Evolutionary conservation across 1,140 invertebrate genomes (phyloP), one percentile per base, ranked within the genome.

Genomic region (Anastrepha ludens): DNA sequence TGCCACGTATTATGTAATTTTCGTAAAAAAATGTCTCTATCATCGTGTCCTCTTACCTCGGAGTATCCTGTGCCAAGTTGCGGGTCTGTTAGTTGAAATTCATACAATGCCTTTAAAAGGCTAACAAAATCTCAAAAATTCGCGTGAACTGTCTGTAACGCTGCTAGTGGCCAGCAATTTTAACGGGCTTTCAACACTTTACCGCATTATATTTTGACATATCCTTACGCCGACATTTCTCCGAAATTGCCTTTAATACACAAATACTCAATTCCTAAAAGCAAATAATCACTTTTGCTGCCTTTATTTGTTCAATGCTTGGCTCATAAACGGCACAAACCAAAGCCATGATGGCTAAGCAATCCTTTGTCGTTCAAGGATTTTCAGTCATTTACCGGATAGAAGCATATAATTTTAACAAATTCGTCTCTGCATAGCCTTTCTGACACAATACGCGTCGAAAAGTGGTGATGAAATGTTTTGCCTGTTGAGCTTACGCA

Each of bases 311-410:
- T 3, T 55, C 74, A 81, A 81, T 55, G 20, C 74, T 81, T 58
- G 74, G 44, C 17, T 55, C 9, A 55, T 55, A 47, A 55, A 55
- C 47, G 74, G 20, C 17, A 81, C 74, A 47, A 47, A 78, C 70
- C 44, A 17, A 78, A 78, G 17, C 15, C 13, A 7, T 78, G 2
- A 50, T 11, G 44, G 3, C 5, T 20, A 47, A 20, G n/a, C 4
- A 81, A 81, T 81, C 74, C 74, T 81, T 81, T 81, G 44, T 3
- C 15, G 74, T 55, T 55, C 74, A 81, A 81, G 74, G 74, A 55
- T 81, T 81, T 81, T 81, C n/a, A n/a, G 47, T 81, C 74, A 81
- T 81, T 81, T 58, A 81, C 74, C 74, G 74, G 74, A 81, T 55
- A 17, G 74, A 47, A 81, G 44, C 50, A 7, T 81, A 20, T 55